A percentile compares a stretch with the other conserved stretches of the same genome.
Conservation (phyloP, 2,888 invertebrate species). For the Trichacis sp. region DNA sequence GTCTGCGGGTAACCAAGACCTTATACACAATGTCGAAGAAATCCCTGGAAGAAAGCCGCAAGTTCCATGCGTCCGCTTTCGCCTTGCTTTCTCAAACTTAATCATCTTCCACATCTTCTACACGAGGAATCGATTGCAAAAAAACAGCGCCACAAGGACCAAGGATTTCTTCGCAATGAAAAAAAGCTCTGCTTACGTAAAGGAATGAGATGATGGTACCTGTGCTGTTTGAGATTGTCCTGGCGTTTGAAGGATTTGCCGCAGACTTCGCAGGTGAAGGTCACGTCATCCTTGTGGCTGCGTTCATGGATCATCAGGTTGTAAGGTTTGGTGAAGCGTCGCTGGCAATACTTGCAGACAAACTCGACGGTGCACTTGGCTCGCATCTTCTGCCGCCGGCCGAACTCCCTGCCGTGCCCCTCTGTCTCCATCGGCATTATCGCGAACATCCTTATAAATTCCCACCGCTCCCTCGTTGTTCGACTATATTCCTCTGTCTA, state of each 20-base stretch:
- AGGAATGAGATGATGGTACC: constrained; percentile 70
- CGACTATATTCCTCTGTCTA: constrained; percentile 49
- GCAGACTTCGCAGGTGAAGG: constrained; percentile 96
- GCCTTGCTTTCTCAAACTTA: constrained; percentile 16
- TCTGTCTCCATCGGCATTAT: constrained; percentile 70
- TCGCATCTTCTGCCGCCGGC: constrained; percentile 75
- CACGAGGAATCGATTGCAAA: not conserved
- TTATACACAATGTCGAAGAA: constrained; percentile 17
- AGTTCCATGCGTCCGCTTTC: constrained; percentile 14
- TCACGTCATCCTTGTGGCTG: constrained; percentile 96
- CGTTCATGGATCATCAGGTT: constrained; percentile 97
- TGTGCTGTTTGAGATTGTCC: constrained; percentile 92
- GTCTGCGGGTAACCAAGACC: constrained; percentile 28
- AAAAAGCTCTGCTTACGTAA: not conserved
- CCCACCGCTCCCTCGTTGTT: constrained; percentile 65
- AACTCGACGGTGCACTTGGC: constrained; percentile 76
- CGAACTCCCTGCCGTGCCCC: constrained; percentile 70
- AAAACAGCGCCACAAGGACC: not conserved
- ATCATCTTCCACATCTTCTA: too few relatives aligned
- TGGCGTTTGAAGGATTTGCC: constrained; percentile 95
- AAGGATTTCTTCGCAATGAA: not conserved
- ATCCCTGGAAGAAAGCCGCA: constrained; percentile 23
- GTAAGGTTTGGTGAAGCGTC: constrained; percentile 98
- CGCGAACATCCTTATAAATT: constrained; percentile 70
- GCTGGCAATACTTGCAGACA: constrained; percentile 97